These are phyloP conservation scores for Microtus pennsylvanicus DNA, from an alignment of 2,113 vertebrate species.

Conservation along the genomic window DNA sequence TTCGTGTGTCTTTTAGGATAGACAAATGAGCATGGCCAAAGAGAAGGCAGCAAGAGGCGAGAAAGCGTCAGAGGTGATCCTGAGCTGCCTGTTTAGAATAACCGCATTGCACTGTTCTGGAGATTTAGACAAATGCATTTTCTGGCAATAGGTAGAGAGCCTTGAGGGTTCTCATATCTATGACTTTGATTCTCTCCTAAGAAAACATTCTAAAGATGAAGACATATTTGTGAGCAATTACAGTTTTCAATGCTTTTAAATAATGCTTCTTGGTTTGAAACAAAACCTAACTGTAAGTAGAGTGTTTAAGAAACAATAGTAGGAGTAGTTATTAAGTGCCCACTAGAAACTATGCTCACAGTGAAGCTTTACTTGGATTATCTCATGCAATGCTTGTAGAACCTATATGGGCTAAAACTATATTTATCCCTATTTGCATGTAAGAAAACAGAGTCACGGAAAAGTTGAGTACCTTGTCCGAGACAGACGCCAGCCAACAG, in stretches of 20 bases:
- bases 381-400: neutral
- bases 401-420: neutral
- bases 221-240: slow-evolving; percentile 29
- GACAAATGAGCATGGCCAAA: neutral
- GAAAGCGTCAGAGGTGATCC: neutral
- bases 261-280: slow-evolving; percentile 1
- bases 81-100: neutral
- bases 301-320: slow-evolving; percentile 29
- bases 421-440: neutral
- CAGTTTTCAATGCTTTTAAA: slow-evolving; percentile 33
- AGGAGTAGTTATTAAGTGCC: neutral
- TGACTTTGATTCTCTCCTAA: slow-evolving; percentile 30
- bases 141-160: neutral
- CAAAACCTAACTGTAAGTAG: slow-evolving; percentile 20
- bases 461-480: neutral
- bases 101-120: neutral
- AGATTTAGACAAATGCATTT: neutral
- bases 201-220: slow-evolving; percentile 20
- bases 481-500: neutral
- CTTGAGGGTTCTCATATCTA: neutral
- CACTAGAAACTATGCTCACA: neutral
- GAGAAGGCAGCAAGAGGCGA: neutral
- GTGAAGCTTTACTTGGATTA: slow-evolving; percentile 24
- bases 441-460: slow-evolving; percentile 2
- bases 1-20: neutral